Evolutionary conservation across 2,113 vertebrate genomes (phyloP).

Genomic region (Mesocricetus auratus): DNA sequence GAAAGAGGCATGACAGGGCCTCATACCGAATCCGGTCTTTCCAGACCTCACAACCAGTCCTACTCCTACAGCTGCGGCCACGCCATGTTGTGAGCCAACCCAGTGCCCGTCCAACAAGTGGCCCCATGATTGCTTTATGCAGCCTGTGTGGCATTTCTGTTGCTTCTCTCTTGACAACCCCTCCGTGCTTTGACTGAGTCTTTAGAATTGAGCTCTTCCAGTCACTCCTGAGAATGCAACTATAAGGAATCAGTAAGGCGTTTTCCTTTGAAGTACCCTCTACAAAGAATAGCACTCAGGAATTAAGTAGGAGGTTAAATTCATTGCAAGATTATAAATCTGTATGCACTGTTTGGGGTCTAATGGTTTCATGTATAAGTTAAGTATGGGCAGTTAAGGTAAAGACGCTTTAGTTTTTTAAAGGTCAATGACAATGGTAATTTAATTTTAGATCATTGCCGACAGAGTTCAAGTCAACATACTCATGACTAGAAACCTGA

Average conservation of each 20-base stretch:
- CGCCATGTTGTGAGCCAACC: background rate
- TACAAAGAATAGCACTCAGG: background rate
- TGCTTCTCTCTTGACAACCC: background rate
- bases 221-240: background rate
- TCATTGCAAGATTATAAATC: slow-evolving; percentile 12
- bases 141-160: background rate
- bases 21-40: background rate
- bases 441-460: slow-evolving; percentile 46
- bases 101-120: background rate
- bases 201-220: background rate
- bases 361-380: background rate
- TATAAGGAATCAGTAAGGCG: background rate
- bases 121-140: background rate
- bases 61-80: background rate
- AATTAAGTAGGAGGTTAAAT: slow-evolving; percentile 41
- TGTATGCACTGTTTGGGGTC: background rate
- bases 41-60: background rate
- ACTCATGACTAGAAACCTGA: background rate
- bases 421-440: slow-evolving; percentile 25
- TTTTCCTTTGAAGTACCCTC: slow-evolving; percentile 22
- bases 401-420: slow-evolving; percentile 34
- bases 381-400: background rate
- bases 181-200: background rate
- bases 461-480: slow-evolving; percentile 11
- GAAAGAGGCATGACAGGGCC: background rate